Evolutionary conservation across 2,113 vertebrate species (phyloP), one percentile per base, ranked within the genome.

Genomic region (Cygnus atratus): DNA sequence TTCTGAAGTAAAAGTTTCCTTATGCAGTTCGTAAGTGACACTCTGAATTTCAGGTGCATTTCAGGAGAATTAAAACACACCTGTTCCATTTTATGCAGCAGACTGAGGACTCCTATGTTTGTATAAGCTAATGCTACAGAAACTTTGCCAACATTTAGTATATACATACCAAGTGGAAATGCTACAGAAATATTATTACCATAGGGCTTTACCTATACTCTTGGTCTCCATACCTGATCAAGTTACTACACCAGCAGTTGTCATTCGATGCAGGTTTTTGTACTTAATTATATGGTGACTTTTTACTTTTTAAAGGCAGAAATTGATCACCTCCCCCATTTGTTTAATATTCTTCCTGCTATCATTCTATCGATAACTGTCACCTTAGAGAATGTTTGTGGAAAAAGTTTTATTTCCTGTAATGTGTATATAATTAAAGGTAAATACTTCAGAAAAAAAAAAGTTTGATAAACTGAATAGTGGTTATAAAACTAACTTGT

Each of bases 231-330:
- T 98, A 98, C 95, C 94, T 97, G 98, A 98, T 98, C 98, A 97
- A 98, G 97, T 96, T 93, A 97, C 95, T 96, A 98, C 98, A 98
- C 98, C 98, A 98, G 98, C 98, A 98, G 96, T 97, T 97, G 97
- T 98, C 98, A 98, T 98, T 98, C 96, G 97, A 92, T 97, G 98
- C 98, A 98, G 98, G 98, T 97, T 98, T 98, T 98, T 98, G 97
- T 98, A 98, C 97, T 98, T 97, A 97, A 97, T 95, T 98, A 92
- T 97, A 96, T 88, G 97, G 97, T 97, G 95, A 98, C 92, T 98
- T 98, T 98, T 98, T 97, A 97, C 97, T 98, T 98, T 97, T 98
- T 98, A 97, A 97, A 97, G 97, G 97, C 97, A 97, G 95, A 98
- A 96, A 94, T 74, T 22, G 95, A 97, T 95, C 95, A 88, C 93